phyloP scores from a whole-genome alignment of 2,113 vertebrate species.

The Macrotus californicus region DNA sequence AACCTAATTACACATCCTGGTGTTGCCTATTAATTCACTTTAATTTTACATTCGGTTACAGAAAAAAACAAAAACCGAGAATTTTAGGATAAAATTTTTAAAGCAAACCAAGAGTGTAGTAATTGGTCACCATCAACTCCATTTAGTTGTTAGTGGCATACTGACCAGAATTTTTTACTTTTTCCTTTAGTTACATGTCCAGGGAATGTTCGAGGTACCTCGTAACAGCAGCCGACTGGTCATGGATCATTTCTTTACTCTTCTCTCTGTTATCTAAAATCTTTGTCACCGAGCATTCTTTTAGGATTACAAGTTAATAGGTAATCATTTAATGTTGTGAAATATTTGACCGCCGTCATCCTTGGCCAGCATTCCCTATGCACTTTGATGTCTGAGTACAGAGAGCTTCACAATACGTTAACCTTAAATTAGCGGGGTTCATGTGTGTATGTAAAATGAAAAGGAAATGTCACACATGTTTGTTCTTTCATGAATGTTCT shows the following conservation, averaged over 20 bases:
- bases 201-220: fast-evolving
- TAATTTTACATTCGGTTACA: not conserved
- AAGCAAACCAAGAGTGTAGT: not conserved
- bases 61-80: not conserved
- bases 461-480: not conserved
- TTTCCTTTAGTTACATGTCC: not conserved
- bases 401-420: not conserved
- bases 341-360: not conserved
- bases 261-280: not conserved
- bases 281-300: conserved; percentile 14
- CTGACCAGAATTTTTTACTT: not conserved
- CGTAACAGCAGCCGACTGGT: not conserved
- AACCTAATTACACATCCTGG: not conserved
- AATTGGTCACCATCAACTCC: not conserved
- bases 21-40: not conserved
- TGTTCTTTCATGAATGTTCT: not conserved
- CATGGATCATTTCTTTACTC: not conserved
- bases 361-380: not conserved
- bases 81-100: not conserved
- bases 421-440: not conserved
- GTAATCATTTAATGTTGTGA: not conserved
- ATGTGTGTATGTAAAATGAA: not conserved
- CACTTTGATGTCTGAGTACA: not conserved
- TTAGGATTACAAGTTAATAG: not conserved
- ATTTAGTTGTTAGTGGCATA: not conserved